These are phyloP conservation scores for Calliphora vomitoria DNA, from an alignment of 2,888 invertebrate genomes.

Conservation along the genomic window DNA sequence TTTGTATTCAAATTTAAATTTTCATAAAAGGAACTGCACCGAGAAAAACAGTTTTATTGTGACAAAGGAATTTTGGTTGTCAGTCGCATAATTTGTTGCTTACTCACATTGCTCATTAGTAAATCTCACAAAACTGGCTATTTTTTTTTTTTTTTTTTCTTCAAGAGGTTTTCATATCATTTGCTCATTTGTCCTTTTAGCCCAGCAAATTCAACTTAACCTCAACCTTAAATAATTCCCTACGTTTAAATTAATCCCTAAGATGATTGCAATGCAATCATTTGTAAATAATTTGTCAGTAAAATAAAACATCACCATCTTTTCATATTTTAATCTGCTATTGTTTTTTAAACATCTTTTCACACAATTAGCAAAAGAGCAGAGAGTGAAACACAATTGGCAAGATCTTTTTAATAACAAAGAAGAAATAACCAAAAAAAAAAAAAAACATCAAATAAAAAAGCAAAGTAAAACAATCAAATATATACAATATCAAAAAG, in stretches of 20 bases:
- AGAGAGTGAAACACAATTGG: slow-evolving; percentile 1
- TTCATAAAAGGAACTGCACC: no score
- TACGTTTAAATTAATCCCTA: slow-evolving; percentile 39
- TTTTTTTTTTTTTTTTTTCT: neutral
- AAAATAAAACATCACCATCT: slow-evolving; percentile 28
- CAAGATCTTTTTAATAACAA: slow-evolving; percentile 32
- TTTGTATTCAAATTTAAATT: no score
- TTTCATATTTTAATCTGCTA: slow-evolving; percentile 53
- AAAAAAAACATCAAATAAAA: slow-evolving; percentile 44
- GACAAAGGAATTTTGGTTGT: no score
- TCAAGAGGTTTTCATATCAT: neutral
- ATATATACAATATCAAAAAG: slow-evolving; percentile 34
- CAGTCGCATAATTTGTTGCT: no score
- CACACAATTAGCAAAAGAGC: slow-evolving; percentile 67
- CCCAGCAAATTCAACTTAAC: neutral
- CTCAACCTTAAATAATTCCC: neutral
- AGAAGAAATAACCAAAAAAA: slow-evolving; percentile 20
- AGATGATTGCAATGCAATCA: slow-evolving; percentile 52
- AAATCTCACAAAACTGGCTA: no score
- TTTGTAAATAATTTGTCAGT: slow-evolving; percentile 49
- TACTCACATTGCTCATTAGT: no score
- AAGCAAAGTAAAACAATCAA: slow-evolving; percentile 54
- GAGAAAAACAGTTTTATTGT: no score
- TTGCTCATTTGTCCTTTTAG: slow-evolving; percentile 2
- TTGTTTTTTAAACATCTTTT: slow-evolving; percentile 65